These are phyloP conservation scores for Bettongia penicillata DNA, from an alignment of 2,113 vertebrate genomes.

Conservation along the genomic window DNA sequence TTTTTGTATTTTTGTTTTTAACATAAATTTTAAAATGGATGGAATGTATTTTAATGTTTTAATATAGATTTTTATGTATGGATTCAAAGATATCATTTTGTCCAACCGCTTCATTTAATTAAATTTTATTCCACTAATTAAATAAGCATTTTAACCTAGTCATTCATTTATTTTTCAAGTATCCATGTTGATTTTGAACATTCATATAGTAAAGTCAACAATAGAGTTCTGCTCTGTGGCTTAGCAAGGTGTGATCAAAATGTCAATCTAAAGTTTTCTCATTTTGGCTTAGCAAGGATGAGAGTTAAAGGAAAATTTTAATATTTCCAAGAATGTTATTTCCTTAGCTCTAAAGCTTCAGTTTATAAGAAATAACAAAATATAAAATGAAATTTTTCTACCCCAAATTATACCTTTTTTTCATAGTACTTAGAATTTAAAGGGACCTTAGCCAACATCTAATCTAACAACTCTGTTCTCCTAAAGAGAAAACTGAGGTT, in stretches of 20 bases:
- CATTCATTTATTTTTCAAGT: no score
- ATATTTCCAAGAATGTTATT: not conserved
- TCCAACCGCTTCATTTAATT: no score
- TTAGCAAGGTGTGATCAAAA: not conserved
- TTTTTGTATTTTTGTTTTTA: no score
- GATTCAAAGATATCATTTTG: no score
- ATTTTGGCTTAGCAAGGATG: not conserved
- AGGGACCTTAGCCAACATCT: not conserved
- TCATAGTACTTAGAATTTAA: not conserved
- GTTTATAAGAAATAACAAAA: not conserved
- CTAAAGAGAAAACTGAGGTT: not conserved
- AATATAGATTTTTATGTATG: no score
- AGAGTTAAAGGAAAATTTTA: not conserved
- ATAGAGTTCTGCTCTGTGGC: rapidly evolving
- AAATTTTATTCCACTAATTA: no score
- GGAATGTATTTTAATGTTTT: no score
- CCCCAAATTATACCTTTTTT: not conserved
- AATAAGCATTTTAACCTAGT: no score
- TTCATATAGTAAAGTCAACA: no score
- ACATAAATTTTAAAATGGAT: no score
- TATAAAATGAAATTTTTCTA: not conserved
- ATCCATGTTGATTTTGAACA: no score
- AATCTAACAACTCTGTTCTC: not conserved
- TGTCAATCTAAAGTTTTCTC: no score
- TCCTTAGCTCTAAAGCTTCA: not conserved